Evolutionary conservation across 2,113 vertebrate genomes (phyloP).

Genomic region (human (Homo sapiens)): GRCh38 chr7:78495501-78496000

Average conservation of each 20-base stretch:
- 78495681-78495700: not conserved
- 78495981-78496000: not conserved
- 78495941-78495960: not conserved
- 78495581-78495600: not conserved
- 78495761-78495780: not conserved
- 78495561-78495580: not conserved
- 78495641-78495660: not conserved
- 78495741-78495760: not conserved
- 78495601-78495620: not conserved
- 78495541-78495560: not conserved
- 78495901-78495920: not conserved
- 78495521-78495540: not conserved
- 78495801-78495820: not conserved
- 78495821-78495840: conserved; percentile 33
- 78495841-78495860: not conserved
- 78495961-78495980: not conserved
- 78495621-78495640: not conserved
- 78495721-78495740: not conserved
- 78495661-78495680: not conserved
- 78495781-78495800: not conserved
- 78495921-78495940: not conserved
- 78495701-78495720: not conserved
- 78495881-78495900: not conserved
- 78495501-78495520: not conserved
- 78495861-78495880: not conserved